Evolutionary conservation across 2,797 vertebrate species (phyloP), one percentile per base, ranked within the genome.

Genomic region (Chrysolophus pictus): DNA sequence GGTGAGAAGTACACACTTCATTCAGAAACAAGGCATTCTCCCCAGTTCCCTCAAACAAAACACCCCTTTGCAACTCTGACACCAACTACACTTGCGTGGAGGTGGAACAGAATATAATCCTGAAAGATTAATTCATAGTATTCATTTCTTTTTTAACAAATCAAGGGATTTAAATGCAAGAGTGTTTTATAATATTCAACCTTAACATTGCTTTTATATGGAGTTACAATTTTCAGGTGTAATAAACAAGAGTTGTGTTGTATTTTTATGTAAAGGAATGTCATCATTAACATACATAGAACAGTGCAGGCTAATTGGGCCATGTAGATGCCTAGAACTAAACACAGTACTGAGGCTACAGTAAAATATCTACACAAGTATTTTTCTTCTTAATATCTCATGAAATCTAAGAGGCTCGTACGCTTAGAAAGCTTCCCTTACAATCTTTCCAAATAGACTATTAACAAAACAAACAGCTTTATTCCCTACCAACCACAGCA

Each of bases 21-120:
- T 31, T 73, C 18, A 63, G n/a, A 71, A 88, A 0, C 12, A 86
- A 90, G 22, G 17, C 10, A 14, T 46, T 75, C 33, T 42, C 42
- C 6, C 16, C 0, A 0, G 14, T 29, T 90, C 17, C 4, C 12
- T 47, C 16, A 62, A 70, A 70, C 9, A 51, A 78, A 88, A 71
- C 11, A 44, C 1, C 49, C 13, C 10, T 71, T 68, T 60, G 6
- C 72, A 73, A 41, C 16, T 19, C 33, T 65, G 22, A 62, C 31
- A 65, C 0, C 0, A 75, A 35, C 16, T n/a, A 21, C 49, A 77
- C 14, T 62, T 46, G 7, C 10, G 42, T 0, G 1, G 31, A 14
- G 2, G 23, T 68, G 86, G 6, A 69, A 71, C 4, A 85, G 4
- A 72, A 72, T 3, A 44, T 5, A 60, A 62, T 23, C 6, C 19